These are phyloP conservation scores for Pseudomyrmex gracilis DNA, from an alignment of 1,140 invertebrate species.

Conservation along the genomic window DNA sequence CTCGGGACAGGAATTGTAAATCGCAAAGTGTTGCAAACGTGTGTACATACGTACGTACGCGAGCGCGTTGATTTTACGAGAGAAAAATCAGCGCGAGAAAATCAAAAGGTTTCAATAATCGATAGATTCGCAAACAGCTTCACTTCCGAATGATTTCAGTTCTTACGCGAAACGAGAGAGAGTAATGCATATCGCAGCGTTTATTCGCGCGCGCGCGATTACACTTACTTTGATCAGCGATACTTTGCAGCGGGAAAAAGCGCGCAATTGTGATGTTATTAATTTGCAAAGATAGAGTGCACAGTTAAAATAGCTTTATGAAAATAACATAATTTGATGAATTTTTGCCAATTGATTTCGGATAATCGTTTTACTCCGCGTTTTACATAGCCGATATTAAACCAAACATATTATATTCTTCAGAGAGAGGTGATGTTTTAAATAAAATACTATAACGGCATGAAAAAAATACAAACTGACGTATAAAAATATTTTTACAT, in stretches of 20 bases:
- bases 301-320: constrained; percentile 41
- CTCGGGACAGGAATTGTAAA: constrained; percentile 26
- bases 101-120: constrained; percentile 14
- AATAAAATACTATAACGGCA: constrained; percentile 2
- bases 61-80: constrained; percentile 1
- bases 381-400: constrained; percentile 14
- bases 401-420: constrained; percentile 25
- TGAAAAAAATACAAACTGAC: not conserved
- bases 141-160: constrained; percentile 10
- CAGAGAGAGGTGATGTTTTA: constrained; percentile 29
- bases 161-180: not conserved
- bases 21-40: constrained; percentile 39
- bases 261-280: constrained; percentile 44
- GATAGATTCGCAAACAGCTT: constrained; percentile 11
- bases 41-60: not conserved
- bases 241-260: constrained; percentile 4
- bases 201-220: constrained; percentile 23
- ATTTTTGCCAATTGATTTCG: constrained; percentile 32
- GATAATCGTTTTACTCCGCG: constrained; percentile 31
- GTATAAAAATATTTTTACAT: constrained; percentile 5
- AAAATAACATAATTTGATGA: constrained; percentile 26
- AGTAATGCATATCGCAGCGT: constrained; percentile 3
- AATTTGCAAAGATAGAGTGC: constrained; percentile 47
- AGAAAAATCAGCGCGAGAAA: not conserved
- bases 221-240: constrained; percentile 33